Evolutionary conservation across 2,888 invertebrate genomes (phyloP), one percentile per base, ranked within the genome.

Genomic region (Tanypteryx hageni): DNA sequence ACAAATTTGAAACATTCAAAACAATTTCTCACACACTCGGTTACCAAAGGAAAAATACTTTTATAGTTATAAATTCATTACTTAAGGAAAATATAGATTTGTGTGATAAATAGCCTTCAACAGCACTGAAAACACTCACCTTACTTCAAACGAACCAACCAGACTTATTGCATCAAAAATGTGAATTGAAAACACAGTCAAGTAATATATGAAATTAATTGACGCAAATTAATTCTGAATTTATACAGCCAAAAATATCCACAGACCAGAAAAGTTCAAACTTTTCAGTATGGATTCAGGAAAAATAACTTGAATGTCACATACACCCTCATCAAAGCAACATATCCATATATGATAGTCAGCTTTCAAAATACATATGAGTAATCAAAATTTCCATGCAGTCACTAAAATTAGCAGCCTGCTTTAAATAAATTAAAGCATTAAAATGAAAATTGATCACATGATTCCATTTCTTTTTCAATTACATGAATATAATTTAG

Each of bases 351-450:
- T 57, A 18, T 18, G 4, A 56, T 57, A 16, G 64, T 64, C 18
- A 68, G 44, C 64, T 64, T 44, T 44, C 22, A 59, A 31, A 44
- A 44, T 89, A 31, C 14, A 22, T 64, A 27, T 27, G 16, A n/a
- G 44, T 1, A 44, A 18, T 64, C 61, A 14, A 44, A 16, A 31
- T 64, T 22, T 68, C 44, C 13, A 9, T 44, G n/a, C 31, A n/a
- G 11, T 31, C 16, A 56, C 83, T 56, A 83, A 83, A 13, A 5
- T 16, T 3, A 83, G 68, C 44, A 59, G 44, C n/a, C 27, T 59
- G 31, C 61, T 86, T 86, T 61, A 89, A 64, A 89, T 61, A 89
- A 44, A 61, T 44, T 89, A 64, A 89, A 89, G 31, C 64, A 10
- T n/a, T n/a, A n/a, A n/a, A 22, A 11, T 27, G 13, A 86, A 61